Percentiles rank a stretch among this genome's conserved stretches.
phyloP scores from a whole-genome alignment of 2,888 invertebrate genomes.

The Diachrysia chrysitis region DNA sequence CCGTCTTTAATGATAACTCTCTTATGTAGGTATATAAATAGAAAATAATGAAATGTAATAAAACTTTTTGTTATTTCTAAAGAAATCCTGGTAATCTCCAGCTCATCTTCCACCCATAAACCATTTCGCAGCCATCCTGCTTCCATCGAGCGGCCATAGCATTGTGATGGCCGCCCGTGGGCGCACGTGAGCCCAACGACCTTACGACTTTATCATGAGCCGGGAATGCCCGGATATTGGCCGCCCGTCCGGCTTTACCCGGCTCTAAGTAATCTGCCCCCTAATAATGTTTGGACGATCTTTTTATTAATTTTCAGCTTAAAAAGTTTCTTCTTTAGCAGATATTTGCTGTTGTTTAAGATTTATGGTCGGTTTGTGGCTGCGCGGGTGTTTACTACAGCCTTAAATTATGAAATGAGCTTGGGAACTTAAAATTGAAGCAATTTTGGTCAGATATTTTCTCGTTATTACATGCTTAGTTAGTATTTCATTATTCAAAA shows the following conservation, averaged over 20 bases:
- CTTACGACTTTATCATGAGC: slow-evolving; percentile 60
- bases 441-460: neutral
- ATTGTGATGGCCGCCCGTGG: slow-evolving; percentile 10
- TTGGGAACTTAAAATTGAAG: neutral
- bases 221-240: slow-evolving; percentile 56
- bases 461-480: neutral
- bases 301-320: slow-evolving; percentile 56
- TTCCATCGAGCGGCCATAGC: slow-evolving; percentile 35
- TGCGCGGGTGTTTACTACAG: neutral
- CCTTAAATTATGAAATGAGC: slow-evolving; percentile 6
- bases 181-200: slow-evolving; percentile 53
- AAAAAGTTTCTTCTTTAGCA: slow-evolving; percentile 31
- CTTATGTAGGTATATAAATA: no score
- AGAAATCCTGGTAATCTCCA: neutral
- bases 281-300: slow-evolving; percentile 49
- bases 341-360: slow-evolving; percentile 14
- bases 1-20: no score
- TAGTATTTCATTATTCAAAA: no score
- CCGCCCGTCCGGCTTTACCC: slow-evolving; percentile 48
- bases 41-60: no score
- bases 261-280: slow-evolving; percentile 41
- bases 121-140: slow-evolving; percentile 8
- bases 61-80: neutral
- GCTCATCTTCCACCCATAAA: slow-evolving; percentile 32
- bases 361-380: slow-evolving; percentile 38